Base-by-base conservation (phyloP, 2,797 vertebrate species). In the Acanthiza pusilla region DNA sequence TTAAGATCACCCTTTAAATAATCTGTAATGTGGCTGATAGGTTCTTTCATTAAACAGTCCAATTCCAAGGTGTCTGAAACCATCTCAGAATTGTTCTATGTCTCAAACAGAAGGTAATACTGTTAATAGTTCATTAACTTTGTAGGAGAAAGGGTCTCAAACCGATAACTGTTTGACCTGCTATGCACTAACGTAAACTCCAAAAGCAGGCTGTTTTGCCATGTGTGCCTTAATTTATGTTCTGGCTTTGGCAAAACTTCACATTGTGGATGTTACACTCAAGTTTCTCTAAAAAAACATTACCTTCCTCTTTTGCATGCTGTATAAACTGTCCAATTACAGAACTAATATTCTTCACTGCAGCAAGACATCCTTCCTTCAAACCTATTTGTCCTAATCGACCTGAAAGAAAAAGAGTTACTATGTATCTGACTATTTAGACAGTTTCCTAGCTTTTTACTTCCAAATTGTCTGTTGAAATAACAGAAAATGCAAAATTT, bases 301-400 rank as follows among this genome's bases (percentile, higher is more conserved):
- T 98, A 99, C 99, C 99, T 99, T 99, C 99, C 71, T 98, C 94
- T 75, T 98, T 98, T 91, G 98, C 98, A 5, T 99, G 99, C 87
- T 98, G 98, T 55, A 98, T 98, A 91, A 99, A 99, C 15, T 97
- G 95, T 79, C 98, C 98, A 79, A 99, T 99, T 75, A 99, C 98
- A 27, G 96, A 97, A 63, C 98, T 98, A 12, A 99, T 98, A 21
- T 98, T 99, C 91, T 97, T 97, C 91, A 99, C 98, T 14, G 98
- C 98, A 30, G 97, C 96, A 80, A 97, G 91, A 85, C 93, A 98
- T 19, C 97, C 98, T 96, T 99, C 98, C 95, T 98, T 99, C 85
- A 99, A 96, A 81, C 99, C 99, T 94, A 99, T 96, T 47, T 99
- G 99, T 87, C 99, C 97, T 26, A 99, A 95, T 58, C 97, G 97